Conservation (phyloP, 2,888 invertebrate genomes). For the Diaperis boleti region DNA sequence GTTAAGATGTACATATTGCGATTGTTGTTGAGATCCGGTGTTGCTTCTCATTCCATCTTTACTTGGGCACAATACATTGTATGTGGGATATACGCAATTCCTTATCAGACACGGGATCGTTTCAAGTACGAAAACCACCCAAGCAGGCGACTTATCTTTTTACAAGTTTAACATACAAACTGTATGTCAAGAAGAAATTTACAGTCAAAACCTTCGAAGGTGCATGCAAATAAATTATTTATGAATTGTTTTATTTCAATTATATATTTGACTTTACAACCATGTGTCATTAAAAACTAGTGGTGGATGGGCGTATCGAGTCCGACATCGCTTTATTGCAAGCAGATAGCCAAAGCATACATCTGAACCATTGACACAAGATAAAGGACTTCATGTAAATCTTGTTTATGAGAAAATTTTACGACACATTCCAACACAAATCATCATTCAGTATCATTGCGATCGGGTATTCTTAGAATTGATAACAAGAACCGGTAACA, state of each 20-base stretch:
- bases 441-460: background rate
- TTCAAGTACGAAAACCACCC: conserved; percentile 46
- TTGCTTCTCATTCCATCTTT: conserved; percentile 32
- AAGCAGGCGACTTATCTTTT: conserved; percentile 46
- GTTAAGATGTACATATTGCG: conserved; percentile 31
- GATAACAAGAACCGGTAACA: too few species aligned
- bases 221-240: conserved; percentile 36
- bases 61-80: conserved; percentile 38
- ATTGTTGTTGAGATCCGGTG: conserved; percentile 38
- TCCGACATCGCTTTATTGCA: conserved; percentile 40
- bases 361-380: conserved; percentile 37
- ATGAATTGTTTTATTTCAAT: conserved; percentile 28
- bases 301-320: conserved; percentile 38
- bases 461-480: too few species aligned
- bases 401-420: conserved; percentile 40
- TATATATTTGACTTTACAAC: conserved; percentile 27
- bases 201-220: conserved; percentile 26
- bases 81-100: conserved; percentile 37
- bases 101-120: conserved; percentile 44
- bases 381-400: conserved; percentile 24
- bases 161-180: conserved; percentile 38
- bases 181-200: conserved; percentile 38
- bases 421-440: conserved; percentile 27
- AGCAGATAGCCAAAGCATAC: conserved; percentile 35
- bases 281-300: conserved; percentile 38